Conservation (phyloP, 2,113 vertebrate species). For the Cariama cristata region DNA sequence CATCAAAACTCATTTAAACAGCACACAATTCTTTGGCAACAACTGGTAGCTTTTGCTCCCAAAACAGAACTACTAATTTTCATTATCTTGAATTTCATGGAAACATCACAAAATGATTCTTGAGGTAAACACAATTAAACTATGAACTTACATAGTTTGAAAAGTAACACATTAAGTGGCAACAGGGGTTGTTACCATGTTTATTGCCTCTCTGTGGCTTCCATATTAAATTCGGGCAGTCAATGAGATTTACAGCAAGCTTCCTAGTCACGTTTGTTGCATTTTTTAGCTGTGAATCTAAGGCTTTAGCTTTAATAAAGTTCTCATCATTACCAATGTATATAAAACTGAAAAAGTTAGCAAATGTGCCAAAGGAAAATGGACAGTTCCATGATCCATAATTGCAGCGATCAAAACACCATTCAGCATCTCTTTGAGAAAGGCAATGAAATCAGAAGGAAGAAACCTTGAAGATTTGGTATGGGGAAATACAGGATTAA, state of each 20-base stretch:
- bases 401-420: background rate
- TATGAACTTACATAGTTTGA: background rate
- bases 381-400: background rate
- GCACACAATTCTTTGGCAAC: conserved; percentile 8
- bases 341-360: background rate
- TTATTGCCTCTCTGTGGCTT: background rate
- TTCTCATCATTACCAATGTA: background rate
- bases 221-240: background rate
- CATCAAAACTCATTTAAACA: conserved; percentile 16
- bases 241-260: background rate
- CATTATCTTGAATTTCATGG: conserved; percentile 31
- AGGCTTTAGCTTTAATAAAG: background rate
- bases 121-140: conserved; percentile 6
- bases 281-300: background rate
- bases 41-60: background rate
- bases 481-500: background rate
- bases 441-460: background rate
- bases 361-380: background rate
- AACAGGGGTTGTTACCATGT: background rate
- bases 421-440: background rate
- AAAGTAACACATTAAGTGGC: background rate
- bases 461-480: background rate
- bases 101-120: background rate
- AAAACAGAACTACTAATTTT: background rate
- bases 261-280: background rate